These are phyloP conservation scores for Epirrita christyi DNA, from an alignment of 2,888 invertebrate genomes.

Conservation along the genomic window DNA sequence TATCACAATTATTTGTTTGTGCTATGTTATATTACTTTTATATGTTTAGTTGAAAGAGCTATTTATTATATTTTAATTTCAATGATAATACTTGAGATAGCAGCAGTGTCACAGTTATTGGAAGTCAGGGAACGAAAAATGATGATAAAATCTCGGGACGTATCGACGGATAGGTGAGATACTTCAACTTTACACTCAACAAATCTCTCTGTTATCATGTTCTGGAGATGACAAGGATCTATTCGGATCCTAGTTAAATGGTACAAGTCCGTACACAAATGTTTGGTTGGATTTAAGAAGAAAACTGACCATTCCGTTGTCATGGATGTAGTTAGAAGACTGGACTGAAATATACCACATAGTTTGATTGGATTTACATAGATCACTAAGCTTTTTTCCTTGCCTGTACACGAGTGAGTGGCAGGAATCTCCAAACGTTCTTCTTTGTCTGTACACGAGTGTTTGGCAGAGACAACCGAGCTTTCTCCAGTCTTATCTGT, in stretches of 20 bases:
- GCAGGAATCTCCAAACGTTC: background rate
- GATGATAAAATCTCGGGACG: constrained; percentile 2
- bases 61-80: constrained; percentile 1
- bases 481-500: background rate
- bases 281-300: background rate
- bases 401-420: background rate
- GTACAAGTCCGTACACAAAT: background rate
- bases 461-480: background rate
- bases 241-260: background rate
- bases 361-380: background rate
- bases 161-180: constrained; percentile 18
- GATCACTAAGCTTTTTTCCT: background rate
- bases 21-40: constrained; percentile 15
- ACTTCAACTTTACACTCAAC: background rate
- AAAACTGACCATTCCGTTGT: background rate
- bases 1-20: constrained; percentile 25
- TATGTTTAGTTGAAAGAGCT: constrained; percentile 6
- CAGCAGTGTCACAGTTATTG: constrained; percentile 31
- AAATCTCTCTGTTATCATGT: background rate
- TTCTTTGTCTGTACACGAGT: background rate
- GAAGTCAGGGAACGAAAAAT: constrained; percentile 13
- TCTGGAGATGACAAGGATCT: background rate
- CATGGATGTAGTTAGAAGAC: too few relatives aligned
- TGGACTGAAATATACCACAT: too few relatives aligned
- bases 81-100: background rate